Evolutionary conservation across 2,888 invertebrate species (phyloP).

Genomic region (Spisula solida): DNA sequence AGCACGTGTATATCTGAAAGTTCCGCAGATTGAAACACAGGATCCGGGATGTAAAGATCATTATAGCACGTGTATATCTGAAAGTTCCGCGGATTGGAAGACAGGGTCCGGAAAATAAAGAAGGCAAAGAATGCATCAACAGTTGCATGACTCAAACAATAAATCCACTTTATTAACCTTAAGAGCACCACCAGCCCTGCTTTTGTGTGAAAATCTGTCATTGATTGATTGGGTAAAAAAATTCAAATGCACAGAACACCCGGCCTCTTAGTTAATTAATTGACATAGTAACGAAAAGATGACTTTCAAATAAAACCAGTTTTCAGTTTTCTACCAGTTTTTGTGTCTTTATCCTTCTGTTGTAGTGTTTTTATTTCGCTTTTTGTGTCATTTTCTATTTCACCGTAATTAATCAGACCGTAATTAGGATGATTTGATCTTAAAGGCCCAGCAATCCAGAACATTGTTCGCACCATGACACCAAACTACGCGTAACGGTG

Average conservation of each 20-base stretch:
- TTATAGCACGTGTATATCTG: background rate
- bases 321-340: conserved; percentile 16
- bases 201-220: conserved; percentile 25
- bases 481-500: background rate
- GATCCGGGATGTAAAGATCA: background rate
- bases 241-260: conserved; percentile 17
- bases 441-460: background rate
- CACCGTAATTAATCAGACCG: conserved; percentile 1
- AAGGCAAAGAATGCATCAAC: background rate
- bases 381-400: conserved; percentile 25
- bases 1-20: background rate
- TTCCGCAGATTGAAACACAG: background rate
- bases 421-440: conserved; percentile 22
- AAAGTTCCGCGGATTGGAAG: background rate
- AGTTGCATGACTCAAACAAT: background rate
- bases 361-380: conserved; percentile 17
- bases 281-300: conserved; percentile 25
- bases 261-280: conserved; percentile 22
- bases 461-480: background rate
- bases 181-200: conserved; percentile 14
- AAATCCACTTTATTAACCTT: background rate
- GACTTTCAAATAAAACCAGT: conserved; percentile 20
- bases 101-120: background rate
- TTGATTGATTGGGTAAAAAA: conserved; percentile 22
- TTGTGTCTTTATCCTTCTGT: conserved; percentile 20